Evolutionary conservation across 1,140 invertebrate genomes (phyloP).

Genomic region (Eurosta solidaginis): DNA sequence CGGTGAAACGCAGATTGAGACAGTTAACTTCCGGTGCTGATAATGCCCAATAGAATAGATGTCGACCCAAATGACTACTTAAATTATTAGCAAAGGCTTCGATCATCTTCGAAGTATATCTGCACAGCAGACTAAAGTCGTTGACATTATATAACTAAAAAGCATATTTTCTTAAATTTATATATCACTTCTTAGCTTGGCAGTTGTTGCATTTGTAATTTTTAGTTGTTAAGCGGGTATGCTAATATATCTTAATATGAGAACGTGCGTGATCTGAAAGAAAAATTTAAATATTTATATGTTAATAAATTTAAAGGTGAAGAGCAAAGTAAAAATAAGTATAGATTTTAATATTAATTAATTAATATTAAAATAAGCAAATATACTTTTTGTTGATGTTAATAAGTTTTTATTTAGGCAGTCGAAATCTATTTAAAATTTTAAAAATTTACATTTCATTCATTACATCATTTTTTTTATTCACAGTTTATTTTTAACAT

Average conservation of each 20-base stretch:
- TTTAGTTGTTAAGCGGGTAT: not conserved
- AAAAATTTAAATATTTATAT: not conserved
- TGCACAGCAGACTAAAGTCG: conserved; percentile 2
- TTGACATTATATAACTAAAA: conserved; percentile 22
- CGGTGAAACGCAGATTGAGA: conserved; percentile 62
- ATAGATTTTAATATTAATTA: too few species aligned
- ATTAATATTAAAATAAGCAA: too few species aligned
- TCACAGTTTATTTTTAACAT: too few species aligned
- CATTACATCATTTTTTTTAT: too few species aligned
- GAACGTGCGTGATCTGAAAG: conserved; percentile 12
- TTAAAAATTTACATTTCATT: too few species aligned
- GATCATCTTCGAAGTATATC: conserved; percentile 50
- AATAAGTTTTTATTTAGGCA: too few species aligned
- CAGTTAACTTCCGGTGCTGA: conserved; percentile 52
- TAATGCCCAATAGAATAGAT: conserved; percentile 61
- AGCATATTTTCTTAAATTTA: not conserved
- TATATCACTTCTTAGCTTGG: not conserved
- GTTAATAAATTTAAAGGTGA: too few species aligned
- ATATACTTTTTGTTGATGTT: too few species aligned
- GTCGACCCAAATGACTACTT: conserved; percentile 59
- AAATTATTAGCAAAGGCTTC: conserved; percentile 56
- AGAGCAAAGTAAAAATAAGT: too few species aligned
- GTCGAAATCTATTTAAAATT: too few species aligned
- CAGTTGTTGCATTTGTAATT: conserved; percentile 1
- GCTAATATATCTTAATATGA: not conserved